Conservation (phyloP, 2,888 invertebrate species). For the Neoscelio sp. region DNA sequence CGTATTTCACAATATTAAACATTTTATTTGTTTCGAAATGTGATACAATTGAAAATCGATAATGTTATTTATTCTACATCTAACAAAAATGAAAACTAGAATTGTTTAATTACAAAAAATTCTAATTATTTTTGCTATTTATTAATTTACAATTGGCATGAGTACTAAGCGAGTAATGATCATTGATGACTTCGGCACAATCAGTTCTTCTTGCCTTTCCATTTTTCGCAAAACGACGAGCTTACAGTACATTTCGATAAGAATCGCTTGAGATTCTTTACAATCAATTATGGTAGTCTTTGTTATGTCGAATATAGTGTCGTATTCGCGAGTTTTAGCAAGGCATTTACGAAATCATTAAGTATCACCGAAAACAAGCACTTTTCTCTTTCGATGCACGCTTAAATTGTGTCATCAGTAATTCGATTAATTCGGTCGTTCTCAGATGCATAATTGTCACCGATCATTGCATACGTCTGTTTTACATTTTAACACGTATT, state of each 20-base stretch:
- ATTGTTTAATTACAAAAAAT: no score
- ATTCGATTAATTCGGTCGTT: conserved; percentile 16
- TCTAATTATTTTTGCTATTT: no score
- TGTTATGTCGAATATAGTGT: conserved; percentile 10
- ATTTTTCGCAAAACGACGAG: conserved; percentile 8
- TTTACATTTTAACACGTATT: no score
- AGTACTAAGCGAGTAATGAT: not conserved
- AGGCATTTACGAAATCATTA: conserved; percentile 50
- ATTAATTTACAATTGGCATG: no score
- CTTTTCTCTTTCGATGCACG: conserved; percentile 17
- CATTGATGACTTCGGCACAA: conserved; percentile 27
- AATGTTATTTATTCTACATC: no score
- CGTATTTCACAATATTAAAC: no score
- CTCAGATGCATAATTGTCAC: not conserved
- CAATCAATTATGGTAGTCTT: conserved; percentile 23
- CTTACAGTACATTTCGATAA: conserved; percentile 36
- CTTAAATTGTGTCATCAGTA: conserved; percentile 21
- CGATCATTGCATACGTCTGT: no score
- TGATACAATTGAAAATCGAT: no score
- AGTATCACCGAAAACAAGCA: conserved; percentile 62
- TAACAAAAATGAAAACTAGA: no score
- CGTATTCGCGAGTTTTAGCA: conserved; percentile 10
- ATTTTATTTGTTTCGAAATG: no score
- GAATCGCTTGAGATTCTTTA: conserved; percentile 34
- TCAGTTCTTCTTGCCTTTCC: conserved; percentile 14